Base-by-base conservation (phyloP, 2,113 vertebrate species). In the Ia io region DNA sequence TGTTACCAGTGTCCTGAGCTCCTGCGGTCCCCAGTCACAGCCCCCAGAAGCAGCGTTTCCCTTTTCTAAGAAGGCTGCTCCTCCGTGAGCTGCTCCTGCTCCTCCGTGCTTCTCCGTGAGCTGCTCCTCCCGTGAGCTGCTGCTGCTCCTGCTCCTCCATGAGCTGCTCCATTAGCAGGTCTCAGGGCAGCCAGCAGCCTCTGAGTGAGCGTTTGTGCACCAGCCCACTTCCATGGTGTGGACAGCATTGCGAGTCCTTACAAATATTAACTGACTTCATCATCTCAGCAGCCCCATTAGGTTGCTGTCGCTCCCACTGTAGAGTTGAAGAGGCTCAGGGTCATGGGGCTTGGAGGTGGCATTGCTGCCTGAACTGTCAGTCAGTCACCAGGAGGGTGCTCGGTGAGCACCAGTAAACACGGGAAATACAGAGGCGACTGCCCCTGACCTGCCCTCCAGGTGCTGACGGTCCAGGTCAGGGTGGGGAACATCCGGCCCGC, bases 331-430 rank as follows among this genome's bases (percentile, higher is more conserved):
- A 17, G 0, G 1, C 37, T 56, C 5, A 16, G 2, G 51, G 47
- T 5, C 11, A 0, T 28, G 0, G 40, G n/a, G 35, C 51, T 53
- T 4, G 0, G 56, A 2, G 0, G 4, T 8, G 13, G 42, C 42
- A 0, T 5, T 5, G 73, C 71, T 5, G 0, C 25, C 0, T 16
- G 22, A 37, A 25, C 22, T 25, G 67, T 37, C 8, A 1, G 20
- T n/a, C 13, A 2, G 23, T 80, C 18, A 0, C 20, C n/a, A 0
- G 1, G 65, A 28, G n/a, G 37, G 0, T 28, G 4, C 53, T 13
- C 0, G 0, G 1, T 13, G n/a, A 73, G 42, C 32, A 6, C 37
- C 44, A 9, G 2, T 5, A 10, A 6, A 28, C 17, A 0, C 25
- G 5, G 12, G 59, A 20, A 23, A 30, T 11, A 12, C 0, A 44